These are phyloP conservation scores for Dasysyrphus albostriatus DNA, from an alignment of 2,888 invertebrate species.

Conservation along the genomic window DNA sequence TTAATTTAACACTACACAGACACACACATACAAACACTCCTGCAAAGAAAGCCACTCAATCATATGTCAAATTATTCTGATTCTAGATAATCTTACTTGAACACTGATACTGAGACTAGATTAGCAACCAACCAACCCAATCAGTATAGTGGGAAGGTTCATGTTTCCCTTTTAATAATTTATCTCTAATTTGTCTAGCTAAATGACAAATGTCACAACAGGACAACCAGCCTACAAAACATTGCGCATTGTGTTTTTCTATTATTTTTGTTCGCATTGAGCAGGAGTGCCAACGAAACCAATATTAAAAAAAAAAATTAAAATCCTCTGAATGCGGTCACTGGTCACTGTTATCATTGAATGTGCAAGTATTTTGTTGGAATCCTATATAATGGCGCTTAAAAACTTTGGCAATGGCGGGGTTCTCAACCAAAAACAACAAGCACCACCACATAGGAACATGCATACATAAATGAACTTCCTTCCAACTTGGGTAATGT, in stretches of 20 bases:
- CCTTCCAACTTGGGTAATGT: slow-evolving; percentile 4
- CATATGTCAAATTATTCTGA: slow-evolving; percentile 51
- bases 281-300: slow-evolving; percentile 13
- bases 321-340: slow-evolving; percentile 61
- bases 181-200: slow-evolving; percentile 51
- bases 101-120: not conserved
- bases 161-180: slow-evolving; percentile 58
- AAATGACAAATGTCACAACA: slow-evolving; percentile 51
- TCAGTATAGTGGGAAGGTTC: not conserved
- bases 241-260: slow-evolving; percentile 4
- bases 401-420: slow-evolving; percentile 42
- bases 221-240: not conserved
- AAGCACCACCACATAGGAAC: not conserved
- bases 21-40: not conserved
- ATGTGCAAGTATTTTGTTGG: not conserved
- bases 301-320: slow-evolving; percentile 26
- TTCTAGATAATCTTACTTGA: not conserved
- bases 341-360: slow-evolving; percentile 34
- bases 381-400: slow-evolving; percentile 54
- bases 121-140: not conserved
- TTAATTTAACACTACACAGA: not conserved
- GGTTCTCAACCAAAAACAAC: slow-evolving; percentile 17
- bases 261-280: slow-evolving; percentile 7
- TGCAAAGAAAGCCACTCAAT: slow-evolving; percentile 28
- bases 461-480: slow-evolving; percentile 7